These are phyloP conservation scores for Rhadinocentrus ornatus DNA, from an alignment of 2,797 vertebrate species.

Conservation along the genomic window DNA sequence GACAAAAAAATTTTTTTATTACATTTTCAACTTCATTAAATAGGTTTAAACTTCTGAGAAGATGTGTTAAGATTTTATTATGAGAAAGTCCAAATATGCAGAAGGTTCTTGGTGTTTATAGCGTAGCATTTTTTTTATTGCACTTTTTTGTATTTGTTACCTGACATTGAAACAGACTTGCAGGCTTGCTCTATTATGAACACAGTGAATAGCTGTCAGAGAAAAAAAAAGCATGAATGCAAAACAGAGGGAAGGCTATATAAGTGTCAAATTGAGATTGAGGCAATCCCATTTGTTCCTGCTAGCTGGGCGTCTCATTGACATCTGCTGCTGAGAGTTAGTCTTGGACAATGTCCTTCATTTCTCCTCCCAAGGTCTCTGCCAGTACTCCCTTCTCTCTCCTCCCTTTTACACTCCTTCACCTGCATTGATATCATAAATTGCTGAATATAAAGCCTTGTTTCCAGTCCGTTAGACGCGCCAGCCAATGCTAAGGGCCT, in stretches of 20 bases:
- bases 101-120: constrained; percentile 24
- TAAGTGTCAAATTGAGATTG: constrained; percentile 60
- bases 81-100: background rate
- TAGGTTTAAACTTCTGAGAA: background rate
- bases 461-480: constrained; percentile 82
- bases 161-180: constrained; percentile 38
- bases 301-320: constrained; percentile 65
- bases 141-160: constrained; percentile 34
- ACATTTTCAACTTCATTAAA: constrained; percentile 1
- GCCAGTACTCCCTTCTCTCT: constrained; percentile 48
- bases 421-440: constrained; percentile 77
- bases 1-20: background rate
- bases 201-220: constrained; percentile 29
- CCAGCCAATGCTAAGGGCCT: constrained; percentile 74
- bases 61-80: constrained; percentile 9
- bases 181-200: constrained; percentile 35
- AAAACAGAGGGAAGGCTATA: constrained; percentile 37
- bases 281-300: constrained; percentile 69
- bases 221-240: constrained; percentile 31
- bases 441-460: constrained; percentile 81
- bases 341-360: constrained; percentile 80
- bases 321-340: constrained; percentile 76
- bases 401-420: constrained; percentile 58
- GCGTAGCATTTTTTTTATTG: constrained; percentile 24
- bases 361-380: constrained; percentile 75